Evolutionary conservation across 2,888 invertebrate genomes (phyloP), one percentile per base, ranked within the genome.

Genomic region (Parapristionchus giblindavisi): DNA sequence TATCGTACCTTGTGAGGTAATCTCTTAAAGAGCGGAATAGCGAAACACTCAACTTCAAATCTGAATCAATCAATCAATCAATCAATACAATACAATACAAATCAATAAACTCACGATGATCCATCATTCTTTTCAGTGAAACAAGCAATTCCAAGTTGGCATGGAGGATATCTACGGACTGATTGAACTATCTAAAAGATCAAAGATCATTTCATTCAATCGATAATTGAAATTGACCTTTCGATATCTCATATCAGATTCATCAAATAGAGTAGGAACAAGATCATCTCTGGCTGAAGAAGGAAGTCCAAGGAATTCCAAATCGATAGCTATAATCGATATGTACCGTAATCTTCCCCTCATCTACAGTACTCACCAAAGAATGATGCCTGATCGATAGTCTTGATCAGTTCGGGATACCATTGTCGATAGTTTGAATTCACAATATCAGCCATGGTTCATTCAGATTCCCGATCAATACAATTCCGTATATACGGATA

Each of bases 11-110:
- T 65, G 63, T 60, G 71, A 32, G 76, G 48, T 6, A 77, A 29
- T 65, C 79, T 38, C 73, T 79, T 79, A 73, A 79, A 79, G 8
- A 79, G 58, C 29, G 72, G 66, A 40, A 79, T 61, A 11, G 48
- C 54, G 58, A 75, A 79, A 6, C 71, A 51, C 14, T 79, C 77
- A n/a, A 76, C 77, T 48, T 75, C 75, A 60, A 73, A 77, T 36
- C 78, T 78, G n/a, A n/a, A 60, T 27, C 48, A 11, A n/a, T n/a
- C n/a, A n/a, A n/a, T 54, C 72, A 32, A 38, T 36, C 14, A 21
- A 14, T 14, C 51, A 17, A 14, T 51, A 51, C 14, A 21, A 51
- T 32, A 29, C 32, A 29, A 24, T 29, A 43, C 3, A 5, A 11
- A 17, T 3, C 14, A 43, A 48, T 32, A 11, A 29, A 71, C 58